Base-by-base conservation (phyloP, 2,113 vertebrate species). In the Indicator indicator region DNA sequence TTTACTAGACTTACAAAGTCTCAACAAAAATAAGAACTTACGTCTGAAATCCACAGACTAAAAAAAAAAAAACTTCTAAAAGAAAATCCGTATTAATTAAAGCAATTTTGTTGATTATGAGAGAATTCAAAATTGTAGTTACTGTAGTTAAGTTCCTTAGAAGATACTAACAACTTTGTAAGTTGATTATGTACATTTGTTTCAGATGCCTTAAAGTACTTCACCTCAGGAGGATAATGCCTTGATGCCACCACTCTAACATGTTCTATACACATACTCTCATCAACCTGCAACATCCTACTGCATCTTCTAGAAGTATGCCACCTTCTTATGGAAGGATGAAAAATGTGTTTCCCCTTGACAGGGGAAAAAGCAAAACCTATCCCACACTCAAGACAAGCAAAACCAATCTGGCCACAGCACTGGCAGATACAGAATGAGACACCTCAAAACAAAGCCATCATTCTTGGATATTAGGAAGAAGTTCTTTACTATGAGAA, bases 371-470 rank as follows among this genome's bases (percentile, higher is more conserved):
- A 38, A 64, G 17, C 2, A 50, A 78, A 70, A 73, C 5, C 14
- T 18, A 9, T 17, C 12, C 13, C 0, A 0, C 7, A 11, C 11
- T 64, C 12, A 63, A 55, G 30, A 59, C 0, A 2, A 27, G 18
- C 4, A 36, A 38, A 67, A 62, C 3, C 0, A 58, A 40, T 40
- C 42, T 68, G 17, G 18, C 23, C 5, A 8, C 23, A n/a, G 20
- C 52, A 58, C 12, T 38, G 19, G 55, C 59, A 44, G 23, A 50
- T 1, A 32, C 5, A 33, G 16, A 74, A 59, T 9, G 4, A 38
- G 3, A 67, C 15, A 56, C 8, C 7, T 14, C 36, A 69, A 72
- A 79, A 40, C 20, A 59, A 55, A 27, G 9, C 9, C 9, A 21
- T 14, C 3, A 18, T 20, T 20, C 19, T 79, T 60, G 64, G 26